phyloP scores from a whole-genome alignment of 2,797 vertebrate genomes.

The Melanotaenia maccullochi region DNA sequence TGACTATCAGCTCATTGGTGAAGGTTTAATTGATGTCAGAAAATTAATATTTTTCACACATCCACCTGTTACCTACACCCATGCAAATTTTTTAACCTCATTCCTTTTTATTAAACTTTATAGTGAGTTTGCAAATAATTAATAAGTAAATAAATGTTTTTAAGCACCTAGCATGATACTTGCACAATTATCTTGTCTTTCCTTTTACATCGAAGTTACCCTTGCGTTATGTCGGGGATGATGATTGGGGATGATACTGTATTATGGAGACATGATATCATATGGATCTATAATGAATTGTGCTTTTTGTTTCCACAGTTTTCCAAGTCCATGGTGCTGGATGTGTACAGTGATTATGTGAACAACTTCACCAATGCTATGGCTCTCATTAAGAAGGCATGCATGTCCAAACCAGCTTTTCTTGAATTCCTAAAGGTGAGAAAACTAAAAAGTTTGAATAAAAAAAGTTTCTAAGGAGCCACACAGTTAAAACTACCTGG shows the following conservation, averaged over 20 bases:
- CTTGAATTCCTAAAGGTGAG: conserved; percentile 96
- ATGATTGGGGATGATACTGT: conserved; percentile 14
- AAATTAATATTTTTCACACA: conserved; percentile 54
- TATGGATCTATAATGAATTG: not conserved
- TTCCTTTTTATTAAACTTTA: conserved; percentile 49
- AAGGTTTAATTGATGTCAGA: conserved; percentile 73
- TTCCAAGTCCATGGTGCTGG: conserved; percentile 97
- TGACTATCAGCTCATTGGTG: conserved; percentile 60
- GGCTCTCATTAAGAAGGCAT: conserved; percentile 95
- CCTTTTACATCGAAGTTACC: conserved; percentile 56
- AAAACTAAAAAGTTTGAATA: conserved; percentile 9
- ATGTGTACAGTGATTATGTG: conserved; percentile 95
- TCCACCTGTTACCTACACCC: conserved; percentile 14
- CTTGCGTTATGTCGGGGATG: conserved; percentile 32
- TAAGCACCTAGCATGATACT: conserved; percentile 57
- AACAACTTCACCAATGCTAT: conserved; percentile 97
- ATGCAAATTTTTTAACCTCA: conserved; percentile 20
- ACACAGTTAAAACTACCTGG: not conserved
- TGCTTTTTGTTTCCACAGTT: conserved; percentile 81
- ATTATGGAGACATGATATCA: conserved; percentile 20
- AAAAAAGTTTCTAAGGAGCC: not conserved
- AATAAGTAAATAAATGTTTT: conserved; percentile 69
- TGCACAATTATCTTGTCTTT: conserved; percentile 64
- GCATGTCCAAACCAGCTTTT: conserved; percentile 93
- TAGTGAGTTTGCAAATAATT: conserved; percentile 66